Percentiles rank a stretch among this genome's conserved stretches.
phyloP scores from a whole-genome alignment of 2,888 invertebrate species.

The Acanthosoma haemorrhoidale region DNA sequence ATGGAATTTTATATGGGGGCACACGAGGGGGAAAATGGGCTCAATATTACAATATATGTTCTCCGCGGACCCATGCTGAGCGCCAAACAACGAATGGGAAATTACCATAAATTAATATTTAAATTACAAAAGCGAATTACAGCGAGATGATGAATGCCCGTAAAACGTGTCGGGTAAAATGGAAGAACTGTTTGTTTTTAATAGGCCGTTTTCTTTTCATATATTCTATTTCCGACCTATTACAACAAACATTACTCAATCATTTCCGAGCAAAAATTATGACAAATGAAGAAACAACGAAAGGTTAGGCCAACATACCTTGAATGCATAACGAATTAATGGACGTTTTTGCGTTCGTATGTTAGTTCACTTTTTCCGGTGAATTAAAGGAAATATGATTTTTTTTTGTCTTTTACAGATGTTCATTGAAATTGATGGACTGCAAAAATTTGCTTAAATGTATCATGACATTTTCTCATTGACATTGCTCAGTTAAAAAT shows the following conservation, averaged over 20 bases:
- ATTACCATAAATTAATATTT: slow-evolving; percentile 25
- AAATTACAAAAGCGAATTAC: slow-evolving; percentile 21
- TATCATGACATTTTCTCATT: no score
- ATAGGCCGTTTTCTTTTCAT: slow-evolving; percentile 12
- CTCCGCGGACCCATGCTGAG: slow-evolving; percentile 12
- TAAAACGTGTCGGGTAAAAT: slow-evolving; percentile 1
- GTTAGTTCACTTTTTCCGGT: no score
- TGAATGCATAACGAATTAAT: background rate
- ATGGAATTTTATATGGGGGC: slow-evolving; percentile 24
- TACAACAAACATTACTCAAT: background rate
- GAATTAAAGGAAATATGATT: no score
- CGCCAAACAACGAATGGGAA: slow-evolving; percentile 24
- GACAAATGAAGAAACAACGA: slow-evolving; percentile 3
- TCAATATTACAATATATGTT: slow-evolving; percentile 20
- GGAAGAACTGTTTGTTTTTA: slow-evolving; percentile 2
- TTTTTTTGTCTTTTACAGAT: no score
- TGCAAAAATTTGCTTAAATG: no score
- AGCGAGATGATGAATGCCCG: slow-evolving; percentile 2
- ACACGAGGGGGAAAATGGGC: background rate
- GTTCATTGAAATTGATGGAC: no score
- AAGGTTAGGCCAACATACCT: background rate
- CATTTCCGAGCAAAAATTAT: background rate
- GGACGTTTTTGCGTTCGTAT: no score
- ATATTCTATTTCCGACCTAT: slow-evolving; percentile 2
- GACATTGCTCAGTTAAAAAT: no score